Percentiles rank a stretch among this genome's conserved stretches.
phyloP scores from a whole-genome alignment of 2,888 invertebrate species.

The Drosophila ezoana region DNA sequence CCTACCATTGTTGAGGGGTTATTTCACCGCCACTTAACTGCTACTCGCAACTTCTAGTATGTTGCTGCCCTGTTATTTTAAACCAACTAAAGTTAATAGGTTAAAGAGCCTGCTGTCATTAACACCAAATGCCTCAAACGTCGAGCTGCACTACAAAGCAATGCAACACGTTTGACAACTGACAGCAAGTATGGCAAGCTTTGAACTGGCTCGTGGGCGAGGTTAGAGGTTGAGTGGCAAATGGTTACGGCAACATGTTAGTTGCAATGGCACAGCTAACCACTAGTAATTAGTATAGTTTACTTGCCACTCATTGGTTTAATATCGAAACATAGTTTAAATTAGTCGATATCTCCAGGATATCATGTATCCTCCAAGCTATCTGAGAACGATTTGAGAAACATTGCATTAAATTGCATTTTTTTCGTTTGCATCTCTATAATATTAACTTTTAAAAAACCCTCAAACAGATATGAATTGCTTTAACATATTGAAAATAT shows the following conservation, averaged over 20 bases:
- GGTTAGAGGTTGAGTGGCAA: neutral
- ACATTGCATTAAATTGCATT: no score
- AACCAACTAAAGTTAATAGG: conserved; percentile 54
- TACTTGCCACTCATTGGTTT: neutral
- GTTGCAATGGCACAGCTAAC: neutral
- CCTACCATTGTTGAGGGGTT: no score
- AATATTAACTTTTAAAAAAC: no score
- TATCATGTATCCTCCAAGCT: no score
- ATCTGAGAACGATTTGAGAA: no score
- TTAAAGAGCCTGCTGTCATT: conserved; percentile 22
- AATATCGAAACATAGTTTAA: neutral
- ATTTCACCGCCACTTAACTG: no score
- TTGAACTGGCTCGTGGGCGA: neutral
- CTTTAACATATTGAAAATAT: no score
- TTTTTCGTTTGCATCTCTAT: no score
- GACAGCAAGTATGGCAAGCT: conserved; percentile 32
- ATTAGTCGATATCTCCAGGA: neutral
- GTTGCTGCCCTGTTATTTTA: conserved; percentile 29
- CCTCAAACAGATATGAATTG: no score
- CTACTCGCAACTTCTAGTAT: conserved; percentile 11
- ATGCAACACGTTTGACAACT: conserved; percentile 63
- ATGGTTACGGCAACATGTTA: neutral
- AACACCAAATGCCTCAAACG: conserved; percentile 20
- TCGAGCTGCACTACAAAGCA: conserved; percentile 49
- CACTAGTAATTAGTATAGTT: neutral